A percentile compares a stretch with the other conserved stretches of the same genome.
phyloP scores from a whole-genome alignment of 1,140 invertebrate genomes.

The Calephelis virginiensis region DNA sequence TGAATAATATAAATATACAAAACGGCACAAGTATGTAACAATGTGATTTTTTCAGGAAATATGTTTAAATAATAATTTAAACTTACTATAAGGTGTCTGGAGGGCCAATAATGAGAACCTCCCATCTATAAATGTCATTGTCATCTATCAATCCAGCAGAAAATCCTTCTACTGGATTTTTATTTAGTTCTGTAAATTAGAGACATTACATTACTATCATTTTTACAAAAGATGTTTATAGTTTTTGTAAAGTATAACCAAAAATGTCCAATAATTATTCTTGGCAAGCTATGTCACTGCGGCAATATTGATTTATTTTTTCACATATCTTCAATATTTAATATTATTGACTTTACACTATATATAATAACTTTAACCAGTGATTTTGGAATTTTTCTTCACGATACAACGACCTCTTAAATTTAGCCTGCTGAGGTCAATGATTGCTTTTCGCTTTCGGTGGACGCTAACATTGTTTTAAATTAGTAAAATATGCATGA shows the following conservation, averaged over 20 bases:
- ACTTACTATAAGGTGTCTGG: slow-evolving; percentile 98
- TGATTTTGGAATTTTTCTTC: slow-evolving; percentile 1
- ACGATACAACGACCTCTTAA: slow-evolving; percentile 51
- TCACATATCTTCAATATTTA: background rate
- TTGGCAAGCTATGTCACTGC: slow-evolving; percentile 18
- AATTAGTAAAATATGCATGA: slow-evolving; percentile 41
- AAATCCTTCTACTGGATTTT: slow-evolving; percentile 99
- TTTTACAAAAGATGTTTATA: slow-evolving; percentile 1
- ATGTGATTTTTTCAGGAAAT: background rate
- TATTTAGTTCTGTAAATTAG: slow-evolving; percentile 94
- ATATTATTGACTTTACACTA: slow-evolving; percentile 14
- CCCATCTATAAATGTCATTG: slow-evolving; percentile 99
- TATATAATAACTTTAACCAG: slow-evolving; percentile 1
- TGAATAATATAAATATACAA: background rate
- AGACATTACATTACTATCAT: slow-evolving; percentile 9
- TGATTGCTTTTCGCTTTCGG: slow-evolving; percentile 61
- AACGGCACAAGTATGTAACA: too few relatives aligned
- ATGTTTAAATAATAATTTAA: background rate
- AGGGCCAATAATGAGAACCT: slow-evolving; percentile 99
- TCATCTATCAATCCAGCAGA: slow-evolving; percentile 99
- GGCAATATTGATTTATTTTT: slow-evolving; percentile 21
- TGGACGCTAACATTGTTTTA: slow-evolving; percentile 50
- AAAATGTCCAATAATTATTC: slow-evolving; percentile 9
- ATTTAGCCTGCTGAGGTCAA: slow-evolving; percentile 70
- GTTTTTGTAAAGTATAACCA: background rate